Base-by-base conservation (phyloP, 2,113 vertebrate genomes). In the Oceanites oceanicus region DNA sequence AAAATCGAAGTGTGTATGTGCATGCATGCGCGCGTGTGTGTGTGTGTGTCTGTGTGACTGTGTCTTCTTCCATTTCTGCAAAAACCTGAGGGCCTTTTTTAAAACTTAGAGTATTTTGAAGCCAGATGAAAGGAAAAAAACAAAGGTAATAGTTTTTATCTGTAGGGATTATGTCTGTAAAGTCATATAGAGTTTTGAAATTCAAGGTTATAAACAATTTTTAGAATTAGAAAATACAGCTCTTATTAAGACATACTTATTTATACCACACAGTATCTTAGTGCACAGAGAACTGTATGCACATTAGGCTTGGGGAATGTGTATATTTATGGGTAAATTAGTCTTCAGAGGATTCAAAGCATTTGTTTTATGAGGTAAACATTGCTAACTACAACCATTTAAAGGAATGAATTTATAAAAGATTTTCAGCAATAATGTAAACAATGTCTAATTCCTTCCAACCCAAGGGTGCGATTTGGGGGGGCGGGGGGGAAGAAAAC, bases 361-460 rank as follows among this genome's bases (percentile, higher is more conserved):
- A 93, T 97, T 97, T 95, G 47, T 91, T 97, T 97, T 94, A 97
- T 94, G 79, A 97, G 68, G 70, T 91, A 95, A 96, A 94, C 55
- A 58, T 62, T 86, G 56, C 58, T 97, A 96, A 96, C 47, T 93
- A 94, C 62, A 59, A 78, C n/a, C n/a, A 86, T 92, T 95, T 93
- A 86, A 95, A 96, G 12, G 26, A 92, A 92, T 56, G 15, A 63
- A 38, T 45, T 80, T 92, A 27, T 83, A 91, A 97, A 83, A 94
- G 27, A 44, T 76, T 95, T 90, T 86, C 62, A 95, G 34, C 30
- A 88, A 22, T 70, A 77, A 47, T 90, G 13, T 88, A 93, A 97
- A 92, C 56, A 88, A 74, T 36, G 9, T 29, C n/a, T 95, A 93
- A 96, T 96, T 97, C 63, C 44, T 92, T 87, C 58, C 63, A 93